Evolutionary conservation across 2,113 vertebrate species (phyloP), one percentile per base, ranked within the genome.

Genomic region (Petromus typicus): DNA sequence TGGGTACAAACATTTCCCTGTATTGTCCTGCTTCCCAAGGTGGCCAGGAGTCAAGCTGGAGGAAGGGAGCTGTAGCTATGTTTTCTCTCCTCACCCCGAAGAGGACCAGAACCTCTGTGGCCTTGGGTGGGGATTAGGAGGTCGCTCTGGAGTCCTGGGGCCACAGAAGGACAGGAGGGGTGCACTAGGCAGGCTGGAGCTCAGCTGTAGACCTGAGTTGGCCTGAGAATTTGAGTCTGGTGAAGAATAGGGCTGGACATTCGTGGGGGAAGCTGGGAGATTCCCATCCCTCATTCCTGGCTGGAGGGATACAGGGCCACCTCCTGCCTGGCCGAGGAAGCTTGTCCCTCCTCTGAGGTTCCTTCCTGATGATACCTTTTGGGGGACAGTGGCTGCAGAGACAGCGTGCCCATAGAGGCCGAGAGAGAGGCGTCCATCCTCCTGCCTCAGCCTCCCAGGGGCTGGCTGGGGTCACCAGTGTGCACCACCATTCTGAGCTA

Each of bases 1-100:
- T 97, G 97, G 95, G 97, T 79, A 80, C 95, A 97, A 93, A 94
- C 96, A 94, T 95, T 97, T 97, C 97, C 97, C 95, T 93, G 96
- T 86, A 97, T 97, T 97, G 97, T 97, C 91, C 20, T 3, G 37
- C 75, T 79, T 59, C 73, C 69, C 56, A 69, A 95, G 96, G 95
- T 69, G 86, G 96, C 97, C 97, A 97, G 96, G 93, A 66, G 83
- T 67, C 32, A 25, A 54, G 89, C 66, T 5, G 57, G 57, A 40
- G 75, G 96, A 78, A 32, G 93, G 92, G 78, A 22, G 13, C 30
- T 5, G 27, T 9, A 23, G 80, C 7, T 13, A 43, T 20, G 4
- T 84, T 87, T 69, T 81, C 85, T 89, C 8, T 23, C 56, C 6
- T 82, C 81, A 22, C 61, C 82, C 73, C 59, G 32, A 30, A 54